Evolutionary conservation across 2,888 invertebrate species (phyloP), one percentile per base, ranked within the genome.

Genomic region (Rugalucina vietnamica): DNA sequence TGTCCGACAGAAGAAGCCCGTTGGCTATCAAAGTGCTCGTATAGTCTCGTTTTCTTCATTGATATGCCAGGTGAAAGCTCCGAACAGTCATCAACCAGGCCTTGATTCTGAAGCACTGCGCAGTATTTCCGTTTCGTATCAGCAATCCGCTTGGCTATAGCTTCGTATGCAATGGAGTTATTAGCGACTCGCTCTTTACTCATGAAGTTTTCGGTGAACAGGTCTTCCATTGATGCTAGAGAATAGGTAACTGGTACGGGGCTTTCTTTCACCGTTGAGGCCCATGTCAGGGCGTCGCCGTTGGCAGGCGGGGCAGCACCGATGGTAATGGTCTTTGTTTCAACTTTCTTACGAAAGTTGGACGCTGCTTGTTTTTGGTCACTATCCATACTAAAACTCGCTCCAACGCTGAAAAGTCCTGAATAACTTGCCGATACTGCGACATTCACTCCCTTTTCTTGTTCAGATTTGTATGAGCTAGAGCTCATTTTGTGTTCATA

Each of bases 401-500:
- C 80, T 0, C 70, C 54, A 1, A 70, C 70, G n/a, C 65, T 73
- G 24, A 76, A 49, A 4, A 77, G 8, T 1, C 79, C 82, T 1
- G 82, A 82, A 60, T 80, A 81, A 29, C 87, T 73, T 14, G 87
- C 87, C 14, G 37, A n/a, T 12, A 78, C 76, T 3, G 76, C 82
- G 2, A 87, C 70, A 49, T 82, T 78, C 4, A 82, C 43, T 3
- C 76, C 80, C 0, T 54, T 49, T 57, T 39, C 21, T 24, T 49
- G 21, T 50, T 82, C 39, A 0, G 12, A 29, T 37, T 82, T 65
- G 43, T 77, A 87, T 1, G 37, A 37, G 34, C 0, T 36, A 18
- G 76, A 65, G 0, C 60, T 36, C 87, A 87, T 87, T 43, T 77
- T 84, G 29, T 82, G 71, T 71, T 84, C 76, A 36, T 80, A 76